Base-by-base conservation (phyloP, 2,113 vertebrate genomes). In the Corythoichthys intestinalis region DNA sequence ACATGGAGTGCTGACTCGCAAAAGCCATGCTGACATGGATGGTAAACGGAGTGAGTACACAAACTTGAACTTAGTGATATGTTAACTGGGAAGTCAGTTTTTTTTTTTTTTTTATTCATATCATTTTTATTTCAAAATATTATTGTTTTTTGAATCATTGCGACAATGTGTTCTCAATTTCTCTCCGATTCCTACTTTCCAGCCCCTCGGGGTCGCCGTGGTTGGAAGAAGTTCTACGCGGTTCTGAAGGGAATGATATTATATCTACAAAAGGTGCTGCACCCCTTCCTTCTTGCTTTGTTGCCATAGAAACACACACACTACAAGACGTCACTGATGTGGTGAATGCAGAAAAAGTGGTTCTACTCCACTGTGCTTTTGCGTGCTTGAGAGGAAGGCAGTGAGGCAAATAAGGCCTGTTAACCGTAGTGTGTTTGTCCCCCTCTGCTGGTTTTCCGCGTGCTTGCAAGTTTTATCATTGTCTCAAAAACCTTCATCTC, bases 161-260 rank as follows among this genome's bases (percentile, higher is more conserved):
- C 34, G 39, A 6, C 9, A 6, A n/a, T 63, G 20, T 2, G 2
- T 13, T 13, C 13, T 2, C 11, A 13, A 47, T 60, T 8, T 66
- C 4, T 64, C 37, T 63, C 5, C n/a, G 1, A 63, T 60, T 13
- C 66, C 4, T 67, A 34, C 71, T 56, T 82, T 66, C 66, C 75
- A 98, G 96, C 96, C 17, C 96, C 96, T 7, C 93, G 95, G 87
- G 96, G 96, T 86, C 94, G 96, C 56, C 91, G 96, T 78, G 96
- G 96, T 70, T 98, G 96, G 96, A 98, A 98, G 92, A 98, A 98
- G 84, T 98, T 98, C 89, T 98, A 98, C 61, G 96, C 96, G 9
- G 96, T 98, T 76, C 93, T 98, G 75, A 98, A 98, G 88, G 96
- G 96, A 78, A 98, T 96, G 79, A 91, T 98, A 85, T 85, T 98